Conservation (phyloP, 2,113 vertebrate genomes). For the Pelecanoides urinatrix region DNA sequence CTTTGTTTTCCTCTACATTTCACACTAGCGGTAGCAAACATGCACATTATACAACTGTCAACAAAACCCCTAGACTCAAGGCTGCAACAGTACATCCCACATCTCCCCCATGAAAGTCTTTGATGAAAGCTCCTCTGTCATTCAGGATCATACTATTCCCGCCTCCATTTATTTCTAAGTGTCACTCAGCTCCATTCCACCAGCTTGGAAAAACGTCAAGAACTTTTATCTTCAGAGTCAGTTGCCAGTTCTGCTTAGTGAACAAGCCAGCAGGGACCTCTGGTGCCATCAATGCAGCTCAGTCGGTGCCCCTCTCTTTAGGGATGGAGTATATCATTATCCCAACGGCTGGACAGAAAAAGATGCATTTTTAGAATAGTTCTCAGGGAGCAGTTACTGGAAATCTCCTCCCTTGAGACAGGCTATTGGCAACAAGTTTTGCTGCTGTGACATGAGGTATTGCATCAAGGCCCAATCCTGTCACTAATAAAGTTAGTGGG, state of each 20-base stretch:
- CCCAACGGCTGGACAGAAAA: neutral
- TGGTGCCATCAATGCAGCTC: constrained; percentile 43
- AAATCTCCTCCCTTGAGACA: constrained; percentile 61
- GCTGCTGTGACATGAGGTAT: constrained; percentile 60
- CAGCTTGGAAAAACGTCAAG: constrained; percentile 67
- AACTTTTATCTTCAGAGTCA: constrained; percentile 68
- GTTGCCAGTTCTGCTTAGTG: constrained; percentile 68
- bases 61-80: constrained; percentile 32
- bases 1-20: neutral
- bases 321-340: constrained; percentile 51
- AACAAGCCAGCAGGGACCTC: constrained; percentile 68
- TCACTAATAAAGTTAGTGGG: constrained; percentile 61
- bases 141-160: constrained; percentile 42
- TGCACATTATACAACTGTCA: neutral
- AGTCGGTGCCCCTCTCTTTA: constrained; percentile 37
- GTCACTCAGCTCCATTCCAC: constrained; percentile 64
- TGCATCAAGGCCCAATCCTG: constrained; percentile 48
- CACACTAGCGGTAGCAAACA: neutral
- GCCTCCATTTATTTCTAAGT: constrained; percentile 56
- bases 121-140: constrained; percentile 28
- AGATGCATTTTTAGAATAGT: constrained; percentile 33
- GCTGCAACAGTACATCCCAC: neutral
- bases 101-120: constrained; percentile 16
- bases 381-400: constrained; percentile 53
- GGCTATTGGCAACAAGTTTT: constrained; percentile 59